Base-by-base conservation (phyloP, 2,888 invertebrate genomes). In the Epicampocera succincta region DNA sequence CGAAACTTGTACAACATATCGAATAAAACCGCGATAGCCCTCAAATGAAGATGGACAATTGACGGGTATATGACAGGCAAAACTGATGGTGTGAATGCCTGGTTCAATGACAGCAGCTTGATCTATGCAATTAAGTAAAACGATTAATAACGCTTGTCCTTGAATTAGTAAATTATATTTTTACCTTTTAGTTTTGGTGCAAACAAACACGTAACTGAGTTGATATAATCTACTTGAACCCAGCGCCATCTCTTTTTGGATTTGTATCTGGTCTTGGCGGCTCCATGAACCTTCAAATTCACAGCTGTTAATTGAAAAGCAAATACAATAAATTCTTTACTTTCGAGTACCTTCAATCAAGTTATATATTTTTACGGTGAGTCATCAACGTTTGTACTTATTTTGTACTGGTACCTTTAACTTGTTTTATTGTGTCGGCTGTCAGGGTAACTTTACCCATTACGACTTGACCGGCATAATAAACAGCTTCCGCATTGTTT, bases 1-100 rank as follows among this genome's bases (percentile, higher is more conserved):
- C 1, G 93, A 93, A 1, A 95, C 95, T 89, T 95, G 86, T 0
- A 87, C 86, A 87, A 92, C 91, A 87, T 95, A 95, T 2, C 94
- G 89, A 29, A 93, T 89, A 73, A 92, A 91, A 0, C 93, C 93
- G 11, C 90, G 83, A 0, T 85, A 58, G 0, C 92, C 92, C 77
- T 93, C 93, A 85, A 92, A 92, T 0, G 93, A 92, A 0, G 93
- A 92, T 0, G 93, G 93, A 61, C 92, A 91, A 42, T 88, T 87
- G 0, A 66, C 63, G 0, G 93, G 93, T 25, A 93, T 87, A 5
- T 87, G 89, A 60, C 91, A 92, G 25, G 91, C 87, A 86, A 93
- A 93, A 1, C 90, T 90, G 82, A 91, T 92, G 0, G 90, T 91
- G 72, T 92, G 91, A 2, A 88, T 87, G 5, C 93, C 93, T 0